Percentiles rank a stretch among this genome's conserved stretches.
These are phyloP conservation scores for Coracopsis vasa DNA, from an alignment of 2,113 vertebrate genomes.

Conservation along the genomic window DNA sequence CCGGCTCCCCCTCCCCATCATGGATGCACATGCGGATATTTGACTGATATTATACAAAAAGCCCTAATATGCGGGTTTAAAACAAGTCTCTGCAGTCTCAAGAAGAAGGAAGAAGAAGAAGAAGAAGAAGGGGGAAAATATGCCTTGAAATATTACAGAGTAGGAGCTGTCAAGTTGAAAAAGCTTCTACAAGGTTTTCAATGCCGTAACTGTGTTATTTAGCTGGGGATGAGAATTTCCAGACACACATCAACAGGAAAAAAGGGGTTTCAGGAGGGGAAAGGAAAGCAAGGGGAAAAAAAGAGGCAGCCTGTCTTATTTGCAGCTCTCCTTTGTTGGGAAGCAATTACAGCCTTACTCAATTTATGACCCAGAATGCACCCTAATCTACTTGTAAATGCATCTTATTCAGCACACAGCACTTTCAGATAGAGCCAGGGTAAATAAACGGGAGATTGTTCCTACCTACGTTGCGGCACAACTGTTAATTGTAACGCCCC, in stretches of 20 bases:
- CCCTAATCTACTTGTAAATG: slow-evolving; percentile 74
- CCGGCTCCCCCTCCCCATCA: slow-evolving; percentile 29
- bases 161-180: slow-evolving; percentile 27
- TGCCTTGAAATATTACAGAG: slow-evolving; percentile 39
- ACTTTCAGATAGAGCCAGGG: slow-evolving; percentile 64
- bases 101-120: neutral
- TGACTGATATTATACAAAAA: slow-evolving; percentile 47
- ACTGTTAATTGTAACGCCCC: slow-evolving; percentile 75
- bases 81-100: slow-evolving; percentile 14
- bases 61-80: slow-evolving; percentile 24
- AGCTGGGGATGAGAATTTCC: slow-evolving; percentile 25
- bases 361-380: slow-evolving; percentile 73
- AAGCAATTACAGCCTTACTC: slow-evolving; percentile 75
- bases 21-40: slow-evolving; percentile 23
- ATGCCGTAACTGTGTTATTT: slow-evolving; percentile 43
- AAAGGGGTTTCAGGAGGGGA: neutral
- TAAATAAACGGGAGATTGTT: slow-evolving; percentile 72
- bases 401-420: slow-evolving; percentile 65
- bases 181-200: slow-evolving; percentile 21
- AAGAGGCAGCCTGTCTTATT: slow-evolving; percentile 57
- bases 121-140: neutral
- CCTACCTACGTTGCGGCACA: slow-evolving; percentile 71
- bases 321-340: slow-evolving; percentile 69
- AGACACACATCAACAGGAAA: slow-evolving; percentile 43
- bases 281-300: neutral